phyloP scores from a whole-genome alignment of 1,140 invertebrate species.

The Glomeris maerens region DNA sequence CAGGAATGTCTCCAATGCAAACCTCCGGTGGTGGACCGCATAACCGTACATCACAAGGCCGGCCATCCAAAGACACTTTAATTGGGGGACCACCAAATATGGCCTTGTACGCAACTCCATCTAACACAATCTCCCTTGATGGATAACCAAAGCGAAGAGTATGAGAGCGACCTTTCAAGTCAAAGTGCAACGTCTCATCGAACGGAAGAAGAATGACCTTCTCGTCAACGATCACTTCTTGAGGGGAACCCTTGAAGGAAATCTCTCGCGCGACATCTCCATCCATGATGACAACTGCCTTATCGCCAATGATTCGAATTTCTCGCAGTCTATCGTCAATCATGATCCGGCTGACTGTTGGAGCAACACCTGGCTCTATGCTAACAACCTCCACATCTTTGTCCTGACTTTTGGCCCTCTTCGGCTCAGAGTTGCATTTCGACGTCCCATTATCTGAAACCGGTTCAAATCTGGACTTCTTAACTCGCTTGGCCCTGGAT shows the following conservation, averaged over 20 bases:
- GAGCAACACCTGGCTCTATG: conserved; percentile 13
- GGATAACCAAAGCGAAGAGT: conserved; percentile 78
- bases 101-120: conserved; percentile 61
- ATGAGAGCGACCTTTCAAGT: conserved; percentile 34
- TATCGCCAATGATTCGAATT: conserved; percentile 69
- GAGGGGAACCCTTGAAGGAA: conserved; percentile 42
- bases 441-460: no score
- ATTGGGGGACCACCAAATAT: conserved; percentile 81
- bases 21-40: conserved; percentile 68
- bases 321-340: conserved; percentile 69
- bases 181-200: conserved; percentile 27
- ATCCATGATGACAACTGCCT: conserved; percentile 65
- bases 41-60: conserved; percentile 55
- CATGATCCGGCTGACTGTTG: conserved; percentile 30
- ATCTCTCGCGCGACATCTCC: conserved; percentile 73
- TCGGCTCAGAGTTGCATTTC: no score
- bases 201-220: conserved; percentile 20
- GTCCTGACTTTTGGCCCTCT: no score
- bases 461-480: neutral
- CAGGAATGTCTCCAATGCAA: conserved; percentile 34
- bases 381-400: no score
- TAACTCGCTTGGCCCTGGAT: neutral
- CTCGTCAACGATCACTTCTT: conserved; percentile 23
- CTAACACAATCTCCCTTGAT: conserved; percentile 77
- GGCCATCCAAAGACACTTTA: conserved; percentile 62